Percentiles rank a stretch among this genome's conserved stretches.
These are phyloP conservation scores for Catalaphyllia jardinei DNA, from an alignment of 64 coral and sea anemone species.

Conservation along the genomic window DNA sequence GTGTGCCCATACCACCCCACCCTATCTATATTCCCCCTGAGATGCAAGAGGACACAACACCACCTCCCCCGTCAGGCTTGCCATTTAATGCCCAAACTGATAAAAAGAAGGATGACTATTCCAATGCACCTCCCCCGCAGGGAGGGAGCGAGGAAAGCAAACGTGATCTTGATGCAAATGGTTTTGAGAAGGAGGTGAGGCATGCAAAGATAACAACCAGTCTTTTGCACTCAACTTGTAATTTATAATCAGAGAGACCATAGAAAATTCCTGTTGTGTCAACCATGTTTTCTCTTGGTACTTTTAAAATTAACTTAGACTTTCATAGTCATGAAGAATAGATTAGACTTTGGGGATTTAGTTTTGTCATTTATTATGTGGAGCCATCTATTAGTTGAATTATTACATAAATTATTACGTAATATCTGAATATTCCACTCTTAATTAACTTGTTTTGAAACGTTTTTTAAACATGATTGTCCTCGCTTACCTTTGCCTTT, in stretches of 20 bases:
- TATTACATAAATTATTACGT: too few species aligned
- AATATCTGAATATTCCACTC: too few species aligned
- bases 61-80: slow-evolving; percentile 92
- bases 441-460: too few species aligned
- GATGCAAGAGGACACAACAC: slow-evolving; percentile 93
- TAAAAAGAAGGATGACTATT: slow-evolving; percentile 57
- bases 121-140: slow-evolving; percentile 49
- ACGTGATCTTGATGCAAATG: slow-evolving; percentile 70
- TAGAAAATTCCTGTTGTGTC: too few species aligned
- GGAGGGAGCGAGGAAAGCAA: slow-evolving; percentile 39
- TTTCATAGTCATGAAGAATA: too few species aligned
- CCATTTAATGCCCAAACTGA: slow-evolving; percentile 95
- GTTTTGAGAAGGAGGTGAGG: slow-evolving; percentile 90
- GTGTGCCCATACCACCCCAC: slow-evolving; percentile 93
- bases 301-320: too few species aligned
- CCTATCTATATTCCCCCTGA: slow-evolving; percentile 99
- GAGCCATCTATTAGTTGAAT: too few species aligned
- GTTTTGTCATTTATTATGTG: too few species aligned
- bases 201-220: not conserved
- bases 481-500: too few species aligned
- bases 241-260: not conserved
- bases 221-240: not conserved
- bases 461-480: too few species aligned
- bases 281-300: too few species aligned
- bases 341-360: too few species aligned